Evolutionary conservation across 2,113 vertebrate genomes (phyloP).

Genomic region (Podarcis raffonei): DNA sequence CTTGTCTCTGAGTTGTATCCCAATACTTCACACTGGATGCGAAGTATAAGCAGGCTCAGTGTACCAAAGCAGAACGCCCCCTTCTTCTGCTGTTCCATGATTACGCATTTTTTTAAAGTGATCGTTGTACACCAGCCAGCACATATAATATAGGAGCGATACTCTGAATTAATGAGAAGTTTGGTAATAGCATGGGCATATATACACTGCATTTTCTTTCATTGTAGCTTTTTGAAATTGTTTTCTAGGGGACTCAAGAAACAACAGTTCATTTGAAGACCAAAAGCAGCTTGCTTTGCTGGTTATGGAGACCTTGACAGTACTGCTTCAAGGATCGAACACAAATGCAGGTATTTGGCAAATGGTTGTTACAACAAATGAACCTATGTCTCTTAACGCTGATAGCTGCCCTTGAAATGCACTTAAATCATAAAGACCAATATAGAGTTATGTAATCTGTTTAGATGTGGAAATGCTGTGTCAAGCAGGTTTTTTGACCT

Average conservation of each 20-base stretch:
- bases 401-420: neutral
- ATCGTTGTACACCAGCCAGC: neutral
- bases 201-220: neutral
- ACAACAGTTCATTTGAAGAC: conserved; percentile 87
- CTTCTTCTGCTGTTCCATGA: neutral
- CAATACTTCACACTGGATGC: neutral
- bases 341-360: conserved; percentile 87
- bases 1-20: neutral
- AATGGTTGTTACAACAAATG: neutral
- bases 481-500: conserved; percentile 2
- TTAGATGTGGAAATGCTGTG: neutral
- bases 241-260: conserved; percentile 86
- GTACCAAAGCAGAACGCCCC: neutral
- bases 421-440: neutral
- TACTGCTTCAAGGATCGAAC: conserved; percentile 94
- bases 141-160: neutral
- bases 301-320: conserved; percentile 96
- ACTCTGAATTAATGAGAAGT: neutral
- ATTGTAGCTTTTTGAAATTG: conserved; percentile 31
- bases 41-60: neutral
- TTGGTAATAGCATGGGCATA: neutral
- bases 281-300: conserved; percentile 95
- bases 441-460: neutral
- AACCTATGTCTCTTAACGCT: neutral
- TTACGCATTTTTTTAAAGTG: neutral